These are phyloP conservation scores for Antechinus stuartii DNA, from an alignment of 2,113 vertebrate species.

Conservation along the genomic window DNA sequence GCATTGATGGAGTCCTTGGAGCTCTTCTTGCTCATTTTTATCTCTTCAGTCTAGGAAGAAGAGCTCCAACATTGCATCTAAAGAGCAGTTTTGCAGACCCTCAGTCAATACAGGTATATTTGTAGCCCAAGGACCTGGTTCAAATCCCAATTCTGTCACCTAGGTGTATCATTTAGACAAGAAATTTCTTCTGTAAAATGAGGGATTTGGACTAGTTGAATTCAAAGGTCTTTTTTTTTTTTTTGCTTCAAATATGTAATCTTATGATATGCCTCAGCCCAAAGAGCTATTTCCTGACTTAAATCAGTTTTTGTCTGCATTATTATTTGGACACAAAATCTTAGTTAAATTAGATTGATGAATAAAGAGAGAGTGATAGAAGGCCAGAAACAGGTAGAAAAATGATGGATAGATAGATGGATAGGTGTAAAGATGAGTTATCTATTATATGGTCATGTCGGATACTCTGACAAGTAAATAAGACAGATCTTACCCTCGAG, in stretches of 20 bases:
- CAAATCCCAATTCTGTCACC: neutral
- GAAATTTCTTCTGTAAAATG: neutral
- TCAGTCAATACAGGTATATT: neutral
- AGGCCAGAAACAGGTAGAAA: neutral
- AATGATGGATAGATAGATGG: neutral
- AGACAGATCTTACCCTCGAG: neutral
- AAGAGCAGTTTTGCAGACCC: neutral
- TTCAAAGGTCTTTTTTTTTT: neutral
- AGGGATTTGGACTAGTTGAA: neutral
- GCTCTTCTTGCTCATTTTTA: neutral
- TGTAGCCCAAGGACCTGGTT: neutral
- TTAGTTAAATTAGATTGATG: neutral
- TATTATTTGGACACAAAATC: neutral
- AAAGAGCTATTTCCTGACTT: neutral
- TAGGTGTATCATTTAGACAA: neutral
- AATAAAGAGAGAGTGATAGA: neutral
- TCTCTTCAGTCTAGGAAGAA: neutral
- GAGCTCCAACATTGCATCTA: neutral
- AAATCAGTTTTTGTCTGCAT: too few relatives aligned
- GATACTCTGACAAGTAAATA: neutral
- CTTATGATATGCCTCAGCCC: neutral
- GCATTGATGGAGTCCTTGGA: neutral
- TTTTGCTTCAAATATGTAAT: neutral
- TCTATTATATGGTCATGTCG: neutral
- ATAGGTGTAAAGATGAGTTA: neutral